Evolutionary conservation across 1,140 invertebrate genomes (phyloP).

Genomic region (Araneus ventricosus): DNA sequence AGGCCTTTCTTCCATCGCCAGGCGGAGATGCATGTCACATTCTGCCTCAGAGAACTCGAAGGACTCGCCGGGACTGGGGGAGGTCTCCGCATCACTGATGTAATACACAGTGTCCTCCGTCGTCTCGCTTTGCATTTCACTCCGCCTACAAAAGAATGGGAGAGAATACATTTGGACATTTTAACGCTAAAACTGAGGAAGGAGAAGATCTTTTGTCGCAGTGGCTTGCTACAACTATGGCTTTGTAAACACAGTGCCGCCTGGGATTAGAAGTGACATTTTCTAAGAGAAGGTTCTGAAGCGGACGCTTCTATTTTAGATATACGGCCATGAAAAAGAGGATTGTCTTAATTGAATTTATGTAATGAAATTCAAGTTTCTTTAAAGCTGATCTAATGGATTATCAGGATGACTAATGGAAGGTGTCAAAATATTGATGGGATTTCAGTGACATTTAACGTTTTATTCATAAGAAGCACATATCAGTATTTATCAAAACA

Average conservation of each 20-base stretch:
- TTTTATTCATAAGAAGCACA: no score
- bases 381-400: no score
- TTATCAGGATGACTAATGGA: no score
- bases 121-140: slow-evolving; percentile 51
- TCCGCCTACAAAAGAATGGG: slow-evolving; percentile 4
- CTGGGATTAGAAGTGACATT: not conserved
- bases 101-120: slow-evolving; percentile 65
- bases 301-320: not conserved
- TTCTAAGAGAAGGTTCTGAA: not conserved
- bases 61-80: slow-evolving; percentile 64
- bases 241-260: not conserved
- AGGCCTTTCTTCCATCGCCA: slow-evolving; percentile 70
- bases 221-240: not conserved
- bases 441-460: no score
- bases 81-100: slow-evolving; percentile 67
- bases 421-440: no score
- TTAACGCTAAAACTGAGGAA: not conserved
- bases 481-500: no score
- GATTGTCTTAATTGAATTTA: no score
- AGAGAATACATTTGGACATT: slow-evolving; percentile 1
- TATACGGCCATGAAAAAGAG: no score
- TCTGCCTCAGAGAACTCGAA: slow-evolving; percentile 72
- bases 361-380: no score
- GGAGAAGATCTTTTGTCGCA: not conserved
- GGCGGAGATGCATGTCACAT: slow-evolving; percentile 69